phyloP scores from a whole-genome alignment of 2,113 vertebrate genomes.

The Microtus oregoni region DNA sequence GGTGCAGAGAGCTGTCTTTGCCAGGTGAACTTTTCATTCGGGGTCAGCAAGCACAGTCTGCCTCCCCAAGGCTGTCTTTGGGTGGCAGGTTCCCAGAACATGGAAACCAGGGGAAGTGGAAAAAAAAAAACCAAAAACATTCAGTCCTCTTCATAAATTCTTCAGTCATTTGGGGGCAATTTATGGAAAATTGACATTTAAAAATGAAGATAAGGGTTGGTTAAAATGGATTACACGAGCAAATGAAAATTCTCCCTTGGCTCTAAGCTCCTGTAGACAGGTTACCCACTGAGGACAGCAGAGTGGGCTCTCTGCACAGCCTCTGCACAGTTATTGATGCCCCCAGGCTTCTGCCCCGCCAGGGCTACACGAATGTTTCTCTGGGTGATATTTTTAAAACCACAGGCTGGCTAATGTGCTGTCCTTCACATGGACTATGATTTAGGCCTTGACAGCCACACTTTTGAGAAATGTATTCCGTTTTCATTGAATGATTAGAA shows the following conservation, averaged over 20 bases:
- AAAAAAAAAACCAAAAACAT: neutral
- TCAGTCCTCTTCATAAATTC: neutral
- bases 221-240: neutral
- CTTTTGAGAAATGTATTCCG: neutral
- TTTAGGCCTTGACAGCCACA: neutral
- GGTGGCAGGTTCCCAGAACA: fast-evolving
- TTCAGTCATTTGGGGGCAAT: neutral
- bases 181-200: constrained; percentile 42
- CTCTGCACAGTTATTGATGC: no score
- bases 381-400: fast-evolving
- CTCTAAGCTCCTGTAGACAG: neutral
- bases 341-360: fast-evolving
- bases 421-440: neutral
- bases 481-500: neutral
- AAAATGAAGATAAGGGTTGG: neutral
- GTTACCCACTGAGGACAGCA: neutral
- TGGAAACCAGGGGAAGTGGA: fast-evolving
- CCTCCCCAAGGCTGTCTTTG: neutral
- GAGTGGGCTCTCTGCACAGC: fast-evolving
- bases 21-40: neutral
- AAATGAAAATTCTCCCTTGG: constrained; percentile 8
- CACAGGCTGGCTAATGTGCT: neutral
- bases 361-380: fast-evolving
- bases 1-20: neutral
- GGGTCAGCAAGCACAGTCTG: fast-evolving